Conservation (phyloP, 2,113 vertebrate species). For the Hippocampus comes region DNA sequence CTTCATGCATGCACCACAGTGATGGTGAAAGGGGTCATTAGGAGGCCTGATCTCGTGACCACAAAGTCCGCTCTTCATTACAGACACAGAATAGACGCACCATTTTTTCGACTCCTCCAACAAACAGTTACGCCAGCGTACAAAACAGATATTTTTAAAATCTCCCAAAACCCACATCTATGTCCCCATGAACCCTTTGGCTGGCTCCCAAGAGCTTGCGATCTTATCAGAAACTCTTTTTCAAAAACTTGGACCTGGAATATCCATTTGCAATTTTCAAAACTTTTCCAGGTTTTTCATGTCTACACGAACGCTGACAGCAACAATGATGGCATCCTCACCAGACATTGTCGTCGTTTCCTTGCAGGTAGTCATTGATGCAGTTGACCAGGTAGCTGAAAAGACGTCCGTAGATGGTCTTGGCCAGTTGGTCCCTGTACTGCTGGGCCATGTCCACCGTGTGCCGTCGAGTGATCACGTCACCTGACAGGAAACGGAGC, state of each 20-base stretch:
- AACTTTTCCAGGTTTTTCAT: too few relatives aligned
- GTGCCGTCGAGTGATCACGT: slow-evolving; percentile 80
- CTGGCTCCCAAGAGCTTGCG: neutral
- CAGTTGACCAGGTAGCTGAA: slow-evolving; percentile 88
- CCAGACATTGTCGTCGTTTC: slow-evolving; percentile 78
- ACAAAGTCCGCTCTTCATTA: neutral
- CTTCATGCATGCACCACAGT: neutral
- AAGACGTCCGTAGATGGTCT: slow-evolving; percentile 85
- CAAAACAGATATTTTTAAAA: neutral
- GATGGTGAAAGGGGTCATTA: neutral
- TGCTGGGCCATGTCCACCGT: slow-evolving; percentile 82
- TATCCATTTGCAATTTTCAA: too few relatives aligned
- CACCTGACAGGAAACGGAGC: slow-evolving; percentile 69
- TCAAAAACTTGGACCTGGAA: too few relatives aligned
- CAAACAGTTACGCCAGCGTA: neutral
- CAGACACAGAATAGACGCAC: neutral
- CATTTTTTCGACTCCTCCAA: neutral
- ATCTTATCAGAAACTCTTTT: neutral
- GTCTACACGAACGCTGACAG: too few relatives aligned
- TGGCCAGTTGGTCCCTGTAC: slow-evolving; percentile 86
- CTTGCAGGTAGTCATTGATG: slow-evolving; percentile 83
- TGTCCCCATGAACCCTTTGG: neutral
- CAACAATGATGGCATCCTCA: slow-evolving; percentile 41
- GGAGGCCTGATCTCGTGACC: neutral
- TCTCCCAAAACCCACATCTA: neutral